A percentile compares a stretch with the other conserved stretches of the same genome.
phyloP scores from a whole-genome alignment of 1,140 invertebrate species.

The Oryctes rhinoceros region DNA sequence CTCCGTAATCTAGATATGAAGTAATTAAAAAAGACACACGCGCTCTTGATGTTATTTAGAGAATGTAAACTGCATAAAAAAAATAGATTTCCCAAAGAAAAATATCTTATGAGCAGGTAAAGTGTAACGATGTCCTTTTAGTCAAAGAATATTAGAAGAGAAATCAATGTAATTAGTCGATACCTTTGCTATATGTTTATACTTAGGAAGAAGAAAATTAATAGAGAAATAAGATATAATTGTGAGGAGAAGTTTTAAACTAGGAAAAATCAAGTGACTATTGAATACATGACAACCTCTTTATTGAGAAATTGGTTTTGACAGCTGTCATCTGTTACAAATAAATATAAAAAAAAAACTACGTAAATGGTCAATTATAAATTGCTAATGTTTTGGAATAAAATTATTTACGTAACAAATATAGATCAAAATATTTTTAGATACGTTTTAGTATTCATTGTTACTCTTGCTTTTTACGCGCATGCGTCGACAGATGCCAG shows the following conservation, averaged over 20 bases:
- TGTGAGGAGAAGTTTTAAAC: background rate
- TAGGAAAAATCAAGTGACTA: background rate
- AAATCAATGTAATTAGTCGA: background rate
- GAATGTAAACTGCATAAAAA: background rate
- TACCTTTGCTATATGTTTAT: conserved; percentile 5
- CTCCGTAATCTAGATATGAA: background rate
- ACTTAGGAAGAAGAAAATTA: background rate
- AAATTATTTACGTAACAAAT: background rate
- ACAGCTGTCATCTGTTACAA: background rate
- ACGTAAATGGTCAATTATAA: background rate
- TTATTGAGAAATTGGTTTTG: background rate
- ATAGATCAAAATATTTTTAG: background rate
- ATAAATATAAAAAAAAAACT: background rate
- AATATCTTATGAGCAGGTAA: conserved; percentile 32
- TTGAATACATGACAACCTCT: background rate
- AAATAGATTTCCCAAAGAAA: background rate
- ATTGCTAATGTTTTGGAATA: background rate
- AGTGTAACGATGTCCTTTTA: background rate
- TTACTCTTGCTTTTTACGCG: conserved; percentile 61
- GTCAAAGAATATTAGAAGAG: background rate
- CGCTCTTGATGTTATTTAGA: conserved; percentile 2
- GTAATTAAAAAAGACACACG: background rate
- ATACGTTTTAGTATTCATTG: background rate
- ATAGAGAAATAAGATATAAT: background rate
- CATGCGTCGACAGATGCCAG: background rate